These are phyloP conservation scores for Nymphalis polychloros DNA, from an alignment of 2,888 invertebrate genomes.

Conservation along the genomic window DNA sequence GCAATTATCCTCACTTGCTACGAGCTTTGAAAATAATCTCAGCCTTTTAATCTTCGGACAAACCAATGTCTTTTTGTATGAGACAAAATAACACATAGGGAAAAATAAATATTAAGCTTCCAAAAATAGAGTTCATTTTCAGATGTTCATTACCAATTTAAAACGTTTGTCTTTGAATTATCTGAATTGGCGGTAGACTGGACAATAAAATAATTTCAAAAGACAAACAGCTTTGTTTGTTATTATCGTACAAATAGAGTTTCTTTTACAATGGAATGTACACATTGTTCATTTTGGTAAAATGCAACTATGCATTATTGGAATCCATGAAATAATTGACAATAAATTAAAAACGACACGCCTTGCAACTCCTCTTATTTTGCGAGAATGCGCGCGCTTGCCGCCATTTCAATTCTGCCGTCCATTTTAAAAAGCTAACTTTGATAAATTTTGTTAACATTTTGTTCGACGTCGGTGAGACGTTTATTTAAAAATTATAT, in stretches of 20 bases:
- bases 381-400: neutral
- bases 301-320: conserved; percentile 34
- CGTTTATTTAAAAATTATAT: neutral
- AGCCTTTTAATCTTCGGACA: conserved; percentile 16
- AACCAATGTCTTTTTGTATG: conserved; percentile 12
- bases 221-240: neutral
- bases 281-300: conserved; percentile 22
- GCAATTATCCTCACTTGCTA: conserved; percentile 11
- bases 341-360: conserved; percentile 31
- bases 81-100: neutral
- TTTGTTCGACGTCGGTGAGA: neutral
- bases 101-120: neutral
- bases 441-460: neutral
- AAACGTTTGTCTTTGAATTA: conserved; percentile 11
- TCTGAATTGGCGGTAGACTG: conserved; percentile 7
- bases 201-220: conserved; percentile 1
- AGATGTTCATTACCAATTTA: neutral
- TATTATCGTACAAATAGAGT: conserved; percentile 8
- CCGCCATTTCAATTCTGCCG: conserved; percentile 5
- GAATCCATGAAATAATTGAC: conserved; percentile 34
- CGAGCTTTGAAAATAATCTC: conserved; percentile 22
- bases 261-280: neutral
- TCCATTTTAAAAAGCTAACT: conserved; percentile 3
- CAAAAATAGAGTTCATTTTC: neutral
- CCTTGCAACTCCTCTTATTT: conserved; percentile 18